Percentiles rank a stretch among this genome's conserved stretches.
Evolutionary conservation across 2,113 vertebrate species (phyloP).

Genomic region (Hippopotamus amphibius): DNA sequence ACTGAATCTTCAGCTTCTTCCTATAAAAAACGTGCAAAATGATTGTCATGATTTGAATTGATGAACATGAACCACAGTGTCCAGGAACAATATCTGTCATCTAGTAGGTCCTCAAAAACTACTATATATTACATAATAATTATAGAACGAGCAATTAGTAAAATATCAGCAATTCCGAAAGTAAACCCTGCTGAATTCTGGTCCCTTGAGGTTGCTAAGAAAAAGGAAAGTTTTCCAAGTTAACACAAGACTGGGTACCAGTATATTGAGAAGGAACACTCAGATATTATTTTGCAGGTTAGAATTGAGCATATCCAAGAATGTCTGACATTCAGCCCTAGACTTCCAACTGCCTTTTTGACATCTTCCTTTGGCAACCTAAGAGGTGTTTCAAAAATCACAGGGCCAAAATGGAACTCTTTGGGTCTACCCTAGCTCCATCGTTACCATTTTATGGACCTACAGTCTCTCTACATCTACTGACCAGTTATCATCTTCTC

Average conservation of each 20-base stretch:
- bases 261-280: accelerated
- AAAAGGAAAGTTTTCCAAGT: not conserved
- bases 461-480: too few species aligned
- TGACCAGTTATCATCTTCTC: not conserved
- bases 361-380: not conserved
- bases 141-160: not conserved
- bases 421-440: not conserved
- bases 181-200: not conserved
- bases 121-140: not conserved
- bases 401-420: not conserved
- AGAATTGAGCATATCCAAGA: not conserved
- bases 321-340: not conserved
- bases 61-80: not conserved
- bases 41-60: not conserved
- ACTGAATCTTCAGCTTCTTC: not conserved
- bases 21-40: not conserved
- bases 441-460: not conserved
- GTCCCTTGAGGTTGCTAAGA: not conserved
- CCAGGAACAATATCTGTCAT: not conserved
- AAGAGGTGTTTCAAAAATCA: not conserved
- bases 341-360: not conserved
- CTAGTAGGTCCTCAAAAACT: not conserved
- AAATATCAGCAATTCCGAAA: not conserved
- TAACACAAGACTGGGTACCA: not conserved
- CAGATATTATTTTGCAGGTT: not conserved